Conservation (phyloP, 2,113 vertebrate species). For the Ptyas mucosa region DNA sequence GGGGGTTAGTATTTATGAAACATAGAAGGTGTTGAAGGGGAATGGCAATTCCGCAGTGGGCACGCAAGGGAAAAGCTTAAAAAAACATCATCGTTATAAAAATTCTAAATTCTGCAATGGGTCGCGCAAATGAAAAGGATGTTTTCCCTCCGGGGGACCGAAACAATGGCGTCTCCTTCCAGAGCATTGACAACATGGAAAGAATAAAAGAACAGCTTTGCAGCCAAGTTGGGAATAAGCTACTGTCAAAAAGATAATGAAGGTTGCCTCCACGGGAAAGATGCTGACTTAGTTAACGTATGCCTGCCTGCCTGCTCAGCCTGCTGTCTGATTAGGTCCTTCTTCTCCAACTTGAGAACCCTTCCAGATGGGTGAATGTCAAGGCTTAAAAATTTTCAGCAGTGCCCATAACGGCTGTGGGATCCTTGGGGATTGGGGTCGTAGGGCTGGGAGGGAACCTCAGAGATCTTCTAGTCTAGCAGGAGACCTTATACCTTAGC, state of each 20-base stretch:
- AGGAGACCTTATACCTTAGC: too few species aligned
- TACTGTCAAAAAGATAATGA: background rate
- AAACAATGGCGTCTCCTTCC: background rate
- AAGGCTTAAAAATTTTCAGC: background rate
- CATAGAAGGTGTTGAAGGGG: slow-evolving; percentile 22
- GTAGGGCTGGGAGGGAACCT: background rate
- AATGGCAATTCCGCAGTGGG: slow-evolving; percentile 61
- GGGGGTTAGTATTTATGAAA: slow-evolving; percentile 68
- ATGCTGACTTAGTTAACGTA: background rate
- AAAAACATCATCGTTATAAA: too few species aligned
- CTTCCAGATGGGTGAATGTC: background rate
- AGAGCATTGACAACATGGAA: background rate
- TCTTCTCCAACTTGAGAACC: background rate
- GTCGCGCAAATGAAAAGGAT: background rate
- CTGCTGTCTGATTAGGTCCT: background rate
- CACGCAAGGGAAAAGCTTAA: slow-evolving; percentile 12
- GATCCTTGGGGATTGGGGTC: background rate
- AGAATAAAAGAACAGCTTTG: background rate
- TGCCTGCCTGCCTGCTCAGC: background rate
- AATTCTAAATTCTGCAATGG: background rate
- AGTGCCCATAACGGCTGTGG: background rate
- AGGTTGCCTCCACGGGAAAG: background rate
- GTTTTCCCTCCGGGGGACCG: background rate
- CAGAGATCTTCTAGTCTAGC: background rate
- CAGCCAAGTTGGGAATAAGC: background rate